Evolutionary conservation across 2,113 vertebrate species (phyloP).

Genomic region (Meleagris gallopavo): DNA sequence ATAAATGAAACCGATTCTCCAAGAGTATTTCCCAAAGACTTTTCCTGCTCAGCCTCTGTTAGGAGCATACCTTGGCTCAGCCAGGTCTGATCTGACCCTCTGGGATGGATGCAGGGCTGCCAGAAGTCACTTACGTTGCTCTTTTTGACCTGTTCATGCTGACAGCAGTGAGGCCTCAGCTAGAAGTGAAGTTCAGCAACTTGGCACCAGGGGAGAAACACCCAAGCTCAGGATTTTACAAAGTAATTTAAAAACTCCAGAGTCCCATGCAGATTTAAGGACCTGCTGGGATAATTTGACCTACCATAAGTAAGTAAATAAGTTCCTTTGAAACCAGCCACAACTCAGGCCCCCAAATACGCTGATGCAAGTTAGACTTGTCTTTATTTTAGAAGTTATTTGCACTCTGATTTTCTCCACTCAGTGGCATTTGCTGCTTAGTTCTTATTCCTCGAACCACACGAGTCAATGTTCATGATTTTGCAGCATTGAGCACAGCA

Average conservation of each 20-base stretch:
- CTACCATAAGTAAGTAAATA: too few relatives aligned
- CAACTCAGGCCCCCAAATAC: background rate
- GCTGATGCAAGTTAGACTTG: background rate
- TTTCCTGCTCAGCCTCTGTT: background rate
- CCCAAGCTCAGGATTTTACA: background rate
- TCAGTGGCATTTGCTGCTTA: background rate
- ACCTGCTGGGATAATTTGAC: background rate
- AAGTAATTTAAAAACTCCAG: background rate
- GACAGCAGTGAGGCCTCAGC: background rate
- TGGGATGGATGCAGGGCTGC: background rate
- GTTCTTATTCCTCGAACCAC: background rate
- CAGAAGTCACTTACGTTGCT: background rate
- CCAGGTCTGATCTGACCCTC: fast-evolving
- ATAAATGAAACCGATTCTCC: background rate
- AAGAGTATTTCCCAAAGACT: background rate
- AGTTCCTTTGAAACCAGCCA: background rate
- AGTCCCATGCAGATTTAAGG: background rate
- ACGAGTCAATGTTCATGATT: background rate
- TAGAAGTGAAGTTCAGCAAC: background rate
- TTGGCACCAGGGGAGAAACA: background rate
- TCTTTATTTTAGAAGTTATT: background rate
- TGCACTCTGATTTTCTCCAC: background rate
- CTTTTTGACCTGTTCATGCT: background rate
- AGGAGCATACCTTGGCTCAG: background rate
- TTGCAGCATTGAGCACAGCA: background rate